Evolutionary conservation across 2,888 invertebrate species (phyloP), one percentile per base, ranked within the genome.

Genomic region (Spodoptera exigua): DNA sequence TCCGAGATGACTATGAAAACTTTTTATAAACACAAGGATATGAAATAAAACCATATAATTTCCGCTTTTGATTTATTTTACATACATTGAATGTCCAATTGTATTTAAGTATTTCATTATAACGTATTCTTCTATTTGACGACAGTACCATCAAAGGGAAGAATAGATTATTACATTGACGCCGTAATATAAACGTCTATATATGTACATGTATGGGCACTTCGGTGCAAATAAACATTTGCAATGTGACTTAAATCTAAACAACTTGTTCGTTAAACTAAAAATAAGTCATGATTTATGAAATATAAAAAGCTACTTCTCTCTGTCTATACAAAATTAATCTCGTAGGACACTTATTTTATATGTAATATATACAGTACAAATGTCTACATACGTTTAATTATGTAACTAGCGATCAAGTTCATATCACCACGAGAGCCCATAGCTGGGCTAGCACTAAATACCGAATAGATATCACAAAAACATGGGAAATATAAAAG

Each of bases 191-290:
- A 76, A 70, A 76, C 66, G 67, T 53, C 64, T 71, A 70, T 54
- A 62, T 82, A 81, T 82, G 76, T 82, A 82, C 82, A 82, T 75
- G 68, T 77, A 84, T 88, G 89, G 88, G 84, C 89, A 88, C 93
- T 85, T 89, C 79, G 74, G 78, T 84, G 87, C 89, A 83, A 88
- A 86, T 68, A 64, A 71, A 65, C 61, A 80, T 85, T 86, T 84
- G 88, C 90, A 83, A 76, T 76, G 49, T 74, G 65, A 63, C 53
- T 74, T 60, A 70, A 41, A 75, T 59, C 70, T 77, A 76, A 57
- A 78, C 69, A 76, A 69, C 60, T 76, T 77, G 73, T 70, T 77
- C 78, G 64, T 72, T 70, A 45, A 67, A 59, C 53, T 78, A 69
- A 66, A 63, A 78, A 70, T 69, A 84, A 81, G 78, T 84, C 82